Conservation (phyloP, 1,140 invertebrate species). For the Eriosoma lanigerum region DNA sequence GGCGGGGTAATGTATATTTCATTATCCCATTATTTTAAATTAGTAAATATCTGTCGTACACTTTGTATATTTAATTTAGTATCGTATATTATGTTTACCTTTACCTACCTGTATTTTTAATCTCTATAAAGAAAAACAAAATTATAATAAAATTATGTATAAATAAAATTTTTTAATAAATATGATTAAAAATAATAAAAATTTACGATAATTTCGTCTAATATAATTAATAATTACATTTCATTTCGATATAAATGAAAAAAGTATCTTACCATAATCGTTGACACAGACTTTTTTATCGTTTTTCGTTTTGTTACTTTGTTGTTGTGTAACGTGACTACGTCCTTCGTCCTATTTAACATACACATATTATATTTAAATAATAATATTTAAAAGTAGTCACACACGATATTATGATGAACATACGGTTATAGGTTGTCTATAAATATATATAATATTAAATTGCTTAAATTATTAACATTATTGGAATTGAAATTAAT, state of each 20-base stretch:
- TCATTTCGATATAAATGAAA: no score
- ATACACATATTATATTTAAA: not conserved
- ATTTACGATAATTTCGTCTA: no score
- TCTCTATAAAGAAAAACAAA: not conserved
- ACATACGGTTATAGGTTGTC: no score
- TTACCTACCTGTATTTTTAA: not conserved
- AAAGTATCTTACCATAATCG: constrained; percentile 12
- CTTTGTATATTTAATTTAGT: not conserved
- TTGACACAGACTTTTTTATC: not conserved
- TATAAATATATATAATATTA: no score
- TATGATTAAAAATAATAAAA: no score
- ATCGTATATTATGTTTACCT: no score
- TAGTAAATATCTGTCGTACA: not conserved
- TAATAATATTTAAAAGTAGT: no score
- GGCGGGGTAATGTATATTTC: not conserved
- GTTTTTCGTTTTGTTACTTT: not conserved
- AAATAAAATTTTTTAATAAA: no score
- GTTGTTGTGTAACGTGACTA: not conserved
- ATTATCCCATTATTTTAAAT: constrained; percentile 4
- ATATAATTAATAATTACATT: no score
- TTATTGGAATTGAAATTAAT: no score
- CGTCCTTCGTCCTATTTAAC: not conserved
- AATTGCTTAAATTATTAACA: no score
- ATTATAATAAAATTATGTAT: not conserved
- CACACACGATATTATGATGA: no score